Percentiles rank a stretch among this genome's conserved stretches.
Conservation (phyloP, 1,140 invertebrate genomes). For the Orussus abietinus region DNA sequence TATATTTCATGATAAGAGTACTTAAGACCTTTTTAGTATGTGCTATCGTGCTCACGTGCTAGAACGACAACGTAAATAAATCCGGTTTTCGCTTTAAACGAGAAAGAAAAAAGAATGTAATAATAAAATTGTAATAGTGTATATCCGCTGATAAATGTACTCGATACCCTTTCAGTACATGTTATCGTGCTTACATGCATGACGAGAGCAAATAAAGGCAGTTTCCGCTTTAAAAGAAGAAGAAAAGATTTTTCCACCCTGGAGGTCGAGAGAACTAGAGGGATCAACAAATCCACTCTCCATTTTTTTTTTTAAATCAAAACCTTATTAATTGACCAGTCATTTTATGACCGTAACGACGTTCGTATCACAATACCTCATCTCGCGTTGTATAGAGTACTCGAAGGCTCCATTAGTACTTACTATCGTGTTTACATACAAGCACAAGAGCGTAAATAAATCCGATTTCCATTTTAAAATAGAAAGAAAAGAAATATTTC, state of each 20-base stretch:
- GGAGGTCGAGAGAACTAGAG: too few relatives aligned
- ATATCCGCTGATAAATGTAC: constrained; percentile 24
- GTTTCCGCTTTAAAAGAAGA: too few relatives aligned
- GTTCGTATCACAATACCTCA: constrained; percentile 36
- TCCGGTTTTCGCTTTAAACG: too few relatives aligned
- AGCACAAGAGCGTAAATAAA: neutral
- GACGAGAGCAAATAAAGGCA: neutral
- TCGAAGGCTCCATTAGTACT: neutral
- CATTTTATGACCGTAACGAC: constrained; percentile 45
- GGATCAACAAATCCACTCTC: too few relatives aligned
- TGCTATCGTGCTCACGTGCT: neutral
- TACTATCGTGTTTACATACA: neutral
- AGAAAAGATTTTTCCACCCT: too few relatives aligned
- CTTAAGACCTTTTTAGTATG: neutral
- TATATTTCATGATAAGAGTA: constrained; percentile 25
- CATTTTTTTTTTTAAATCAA: too few relatives aligned
- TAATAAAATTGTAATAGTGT: constrained; percentile 37
- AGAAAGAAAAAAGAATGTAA: too few relatives aligned
- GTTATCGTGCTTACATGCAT: neutral
- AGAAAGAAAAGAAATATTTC: too few relatives aligned
- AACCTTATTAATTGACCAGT: too few relatives aligned
- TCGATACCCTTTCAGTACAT: neutral
- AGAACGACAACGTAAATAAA: neutral
- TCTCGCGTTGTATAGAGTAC: constrained; percentile 23
- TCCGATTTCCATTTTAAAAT: too few relatives aligned